Base-by-base conservation (phyloP, 2,113 vertebrate species). In the Lagenorhynchus albirostris region DNA sequence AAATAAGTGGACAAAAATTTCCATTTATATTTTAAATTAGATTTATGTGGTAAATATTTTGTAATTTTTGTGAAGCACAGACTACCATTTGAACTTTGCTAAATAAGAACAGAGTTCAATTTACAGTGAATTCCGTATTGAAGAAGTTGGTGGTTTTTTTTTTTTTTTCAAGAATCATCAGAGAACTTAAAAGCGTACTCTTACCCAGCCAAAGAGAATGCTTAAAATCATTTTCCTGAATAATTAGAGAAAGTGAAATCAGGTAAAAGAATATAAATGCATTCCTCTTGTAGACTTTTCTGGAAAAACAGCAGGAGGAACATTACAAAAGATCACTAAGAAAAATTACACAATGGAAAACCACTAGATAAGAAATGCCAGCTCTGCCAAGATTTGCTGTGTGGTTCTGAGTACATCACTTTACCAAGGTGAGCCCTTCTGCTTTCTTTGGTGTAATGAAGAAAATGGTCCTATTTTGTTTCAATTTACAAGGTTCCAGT, bases 181-280 rank as follows among this genome's bases (percentile, higher is more conserved):
- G 55, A 81, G n/a, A 65, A 65, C 5, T 84, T 47, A 65, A 90
- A 97, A 96, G 5, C 33, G 17, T 90, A 36, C 8, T 65, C 44
- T 4, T 68, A 77, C 4, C 21, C 7, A 67, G 33, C 14, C 29
- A 93, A 81, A 94, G 8, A 87, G 26, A 93, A 91, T 53, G 36
- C 70, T 92, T 91, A 53, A 93, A 94, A 73, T 89, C 3, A 58
- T 94, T 93, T 81, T 77, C 29, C 18, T 94, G 25, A 79, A 31
- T 94, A 92, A 85, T 89, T 70, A 71, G 12, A 74, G 67, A 15
- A 76, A 76, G 31, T 58, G 2, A 96, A 95, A 38, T 79, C 33
- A 82, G 58, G 14, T 67, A 67, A 85, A 83, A 50, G 31, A 91
- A 95, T 23, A 65, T 23, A 63, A 96, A 26, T 88, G 11, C 31